These are phyloP conservation scores for Grallaria varia DNA, from an alignment of 2,113 vertebrate genomes.

Conservation along the genomic window DNA sequence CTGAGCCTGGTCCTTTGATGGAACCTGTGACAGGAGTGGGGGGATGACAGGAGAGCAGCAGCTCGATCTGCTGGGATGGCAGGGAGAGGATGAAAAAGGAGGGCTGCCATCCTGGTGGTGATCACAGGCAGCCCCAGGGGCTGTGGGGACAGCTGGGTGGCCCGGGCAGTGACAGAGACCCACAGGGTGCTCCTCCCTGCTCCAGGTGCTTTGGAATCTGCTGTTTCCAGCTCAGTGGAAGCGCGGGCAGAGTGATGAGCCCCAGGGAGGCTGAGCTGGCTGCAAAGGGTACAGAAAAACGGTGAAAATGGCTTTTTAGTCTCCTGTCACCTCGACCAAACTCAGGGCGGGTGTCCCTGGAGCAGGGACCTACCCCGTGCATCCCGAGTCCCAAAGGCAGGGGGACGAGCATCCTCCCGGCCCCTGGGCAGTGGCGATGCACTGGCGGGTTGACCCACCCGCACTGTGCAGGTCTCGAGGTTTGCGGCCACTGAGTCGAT, in stretches of 20 bases:
- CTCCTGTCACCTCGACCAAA: rapidly evolving
- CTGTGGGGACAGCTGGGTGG: neutral
- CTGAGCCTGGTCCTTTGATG: neutral
- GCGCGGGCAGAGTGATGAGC: neutral
- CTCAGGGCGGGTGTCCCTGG: rapidly evolving
- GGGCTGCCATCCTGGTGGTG: neutral
- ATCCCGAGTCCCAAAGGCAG: rapidly evolving
- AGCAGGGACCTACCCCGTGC: too few relatives aligned
- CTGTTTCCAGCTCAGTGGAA: neutral
- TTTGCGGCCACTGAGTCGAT: rapidly evolving
- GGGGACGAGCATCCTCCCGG: rapidly evolving
- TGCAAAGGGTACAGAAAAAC: rapidly evolving
- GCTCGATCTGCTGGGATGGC: neutral
- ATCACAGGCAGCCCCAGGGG: neutral
- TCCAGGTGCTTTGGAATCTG: neutral
- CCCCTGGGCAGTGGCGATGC: rapidly evolving
- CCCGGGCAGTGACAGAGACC: neutral
- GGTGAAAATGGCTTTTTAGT: neutral
- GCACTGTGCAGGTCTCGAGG: neutral
- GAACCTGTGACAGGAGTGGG: neutral
- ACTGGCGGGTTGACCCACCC: rapidly evolving
- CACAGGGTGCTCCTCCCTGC: rapidly evolving
- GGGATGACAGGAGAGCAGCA: neutral
- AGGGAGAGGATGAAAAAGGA: neutral
- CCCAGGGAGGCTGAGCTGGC: neutral